Conservation (phyloP, 2,888 invertebrate genomes). For the Myopa testacea region DNA sequence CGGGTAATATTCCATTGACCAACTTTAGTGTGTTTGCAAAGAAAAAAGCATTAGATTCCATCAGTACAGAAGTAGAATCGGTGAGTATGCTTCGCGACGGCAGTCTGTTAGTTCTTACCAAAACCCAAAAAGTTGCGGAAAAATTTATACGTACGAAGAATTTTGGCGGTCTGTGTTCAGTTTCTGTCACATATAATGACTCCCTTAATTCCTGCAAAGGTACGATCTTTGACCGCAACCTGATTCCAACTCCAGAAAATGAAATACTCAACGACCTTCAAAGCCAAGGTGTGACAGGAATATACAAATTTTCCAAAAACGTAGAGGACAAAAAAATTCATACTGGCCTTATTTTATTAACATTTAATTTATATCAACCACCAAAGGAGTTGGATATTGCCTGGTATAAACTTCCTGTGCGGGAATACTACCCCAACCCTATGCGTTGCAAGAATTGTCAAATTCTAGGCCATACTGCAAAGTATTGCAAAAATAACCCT, state of each 20-base stretch:
- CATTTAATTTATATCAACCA: not conserved
- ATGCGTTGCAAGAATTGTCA: slow-evolving; percentile 40
- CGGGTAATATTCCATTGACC: too few species aligned
- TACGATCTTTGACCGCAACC: not conserved
- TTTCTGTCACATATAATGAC: slow-evolving; percentile 1
- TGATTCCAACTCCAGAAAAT: not conserved
- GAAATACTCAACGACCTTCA: slow-evolving; percentile 13
- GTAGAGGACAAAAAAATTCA: not conserved
- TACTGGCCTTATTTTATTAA: not conserved
- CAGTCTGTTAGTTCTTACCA: not conserved
- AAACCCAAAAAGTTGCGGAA: not conserved
- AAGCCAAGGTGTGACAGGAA: not conserved
- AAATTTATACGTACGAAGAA: not conserved
- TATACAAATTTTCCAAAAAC: not conserved
- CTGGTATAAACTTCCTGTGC: not conserved
- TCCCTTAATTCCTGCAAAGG: slow-evolving; percentile 3
- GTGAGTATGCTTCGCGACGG: too few species aligned
- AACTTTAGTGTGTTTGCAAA: too few species aligned
- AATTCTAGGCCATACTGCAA: slow-evolving; percentile 33
- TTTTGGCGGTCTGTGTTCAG: not conserved
- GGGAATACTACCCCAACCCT: slow-evolving; percentile 22
- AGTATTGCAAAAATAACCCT: slow-evolving; percentile 30
- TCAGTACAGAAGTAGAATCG: not conserved
- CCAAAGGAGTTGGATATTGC: not conserved
- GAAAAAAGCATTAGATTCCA: too few species aligned